Evolutionary conservation across 2,888 invertebrate species (phyloP).

Genomic region (Latrodectus hesperus): DNA sequence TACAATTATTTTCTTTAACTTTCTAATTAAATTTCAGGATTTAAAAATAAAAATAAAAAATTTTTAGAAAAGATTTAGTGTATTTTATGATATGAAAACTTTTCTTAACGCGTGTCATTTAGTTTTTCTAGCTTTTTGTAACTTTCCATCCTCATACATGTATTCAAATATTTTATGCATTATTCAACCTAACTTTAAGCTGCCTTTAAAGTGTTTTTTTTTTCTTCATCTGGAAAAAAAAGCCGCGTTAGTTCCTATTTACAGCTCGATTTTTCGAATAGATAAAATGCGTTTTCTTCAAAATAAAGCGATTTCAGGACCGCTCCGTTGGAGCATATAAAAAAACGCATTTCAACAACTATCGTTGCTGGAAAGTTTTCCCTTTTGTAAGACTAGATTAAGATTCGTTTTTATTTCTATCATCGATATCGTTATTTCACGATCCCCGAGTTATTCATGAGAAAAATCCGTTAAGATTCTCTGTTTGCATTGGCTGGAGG

Average conservation of each 20-base stretch:
- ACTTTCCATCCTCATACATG: no score
- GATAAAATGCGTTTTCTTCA: neutral
- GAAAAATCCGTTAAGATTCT: conserved; percentile 27
- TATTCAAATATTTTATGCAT: no score
- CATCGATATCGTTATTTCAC: neutral
- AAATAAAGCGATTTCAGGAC: neutral
- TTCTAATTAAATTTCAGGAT: no score
- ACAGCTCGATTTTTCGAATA: neutral
- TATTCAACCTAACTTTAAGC: neutral
- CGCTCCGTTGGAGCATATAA: neutral
- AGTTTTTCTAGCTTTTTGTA: no score
- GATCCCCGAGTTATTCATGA: conserved; percentile 35
- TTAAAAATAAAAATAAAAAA: no score
- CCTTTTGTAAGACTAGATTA: conserved; percentile 9
- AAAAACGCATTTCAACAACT: neutral
- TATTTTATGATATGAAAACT: no score
- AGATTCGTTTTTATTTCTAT: neutral
- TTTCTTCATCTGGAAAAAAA: no score
- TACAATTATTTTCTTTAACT: no score
- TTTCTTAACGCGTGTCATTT: no score
- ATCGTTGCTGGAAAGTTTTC: neutral
- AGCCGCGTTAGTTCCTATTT: neutral
- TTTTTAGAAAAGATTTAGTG: no score
- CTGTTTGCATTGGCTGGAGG: neutral
- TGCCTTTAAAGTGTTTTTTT: neutral